Conservation (phyloP, 2,113 vertebrate genomes). For the Petrocephalus zakoni region DNA sequence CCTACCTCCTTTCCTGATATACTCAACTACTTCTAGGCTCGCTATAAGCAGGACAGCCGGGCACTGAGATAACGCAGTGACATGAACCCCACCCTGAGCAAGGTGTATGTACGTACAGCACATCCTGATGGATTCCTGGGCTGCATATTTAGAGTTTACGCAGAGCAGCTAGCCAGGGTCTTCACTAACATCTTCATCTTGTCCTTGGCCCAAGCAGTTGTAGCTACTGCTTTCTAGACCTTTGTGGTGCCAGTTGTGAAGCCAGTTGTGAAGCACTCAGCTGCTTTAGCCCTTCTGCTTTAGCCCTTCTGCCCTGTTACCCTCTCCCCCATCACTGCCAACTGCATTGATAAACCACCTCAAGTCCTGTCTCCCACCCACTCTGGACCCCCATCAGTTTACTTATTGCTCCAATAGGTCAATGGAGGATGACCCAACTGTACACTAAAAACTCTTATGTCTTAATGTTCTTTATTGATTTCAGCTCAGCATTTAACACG, state of each 20-base stretch:
- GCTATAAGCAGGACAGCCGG: neutral
- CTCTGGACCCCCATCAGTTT: neutral
- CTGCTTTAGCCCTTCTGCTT: too few species aligned
- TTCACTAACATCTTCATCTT: neutral
- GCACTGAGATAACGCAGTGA: neutral
- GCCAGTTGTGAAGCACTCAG: neutral
- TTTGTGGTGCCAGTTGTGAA: too few species aligned
- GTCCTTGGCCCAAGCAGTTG: neutral
- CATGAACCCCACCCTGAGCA: neutral
- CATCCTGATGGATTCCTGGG: neutral
- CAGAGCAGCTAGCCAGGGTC: neutral
- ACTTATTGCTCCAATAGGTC: neutral
- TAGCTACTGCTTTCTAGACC: neutral
- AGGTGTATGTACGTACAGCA: neutral
- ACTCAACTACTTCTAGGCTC: neutral
- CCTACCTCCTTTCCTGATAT: neutral
- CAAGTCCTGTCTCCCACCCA: neutral
- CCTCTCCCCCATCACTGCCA: neutral
- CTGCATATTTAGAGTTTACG: neutral
- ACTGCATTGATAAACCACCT: neutral
- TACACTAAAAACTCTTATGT: neutral
- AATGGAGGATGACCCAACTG: neutral
- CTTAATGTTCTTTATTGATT: neutral
- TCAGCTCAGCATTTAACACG: neutral
- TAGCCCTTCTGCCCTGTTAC: neutral